Base-by-base conservation (phyloP, 2,888 invertebrate genomes). In the Drosophila birchii region DNA sequence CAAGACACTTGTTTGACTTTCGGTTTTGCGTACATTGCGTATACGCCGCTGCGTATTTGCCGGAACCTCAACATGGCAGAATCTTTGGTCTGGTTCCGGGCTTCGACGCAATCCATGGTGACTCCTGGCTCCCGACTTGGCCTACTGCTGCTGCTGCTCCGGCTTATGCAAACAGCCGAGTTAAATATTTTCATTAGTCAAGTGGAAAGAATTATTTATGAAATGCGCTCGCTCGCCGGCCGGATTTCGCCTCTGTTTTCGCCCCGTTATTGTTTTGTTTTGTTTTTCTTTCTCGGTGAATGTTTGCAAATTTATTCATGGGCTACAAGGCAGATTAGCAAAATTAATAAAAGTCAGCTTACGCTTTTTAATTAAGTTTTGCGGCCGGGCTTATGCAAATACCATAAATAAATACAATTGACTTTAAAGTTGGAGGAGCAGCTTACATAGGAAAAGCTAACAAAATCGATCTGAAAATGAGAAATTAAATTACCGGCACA, bases 171-270 rank as follows among this genome's bases (percentile, higher is more conserved):
- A 84, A 78, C 73, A 64, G 64, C 60, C 62, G 81, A 62, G 69
- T 75, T 80, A 85, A 83, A 83, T 78, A 80, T 85, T 85, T 82
- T 81, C 79, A 81, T 83, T 82, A 85, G 81, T 81, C 78, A 81
- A 83, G 78, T 81, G 86, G 59, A 78, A 77, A 77, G 71, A 71
- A 78, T 75, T 84, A 86, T 86, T 82, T 82, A 81, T 82, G 79
- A 76, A 79, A 75, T 68, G 73, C 51, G 51, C 51, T 53, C 66
- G 51, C 55, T 71, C 56, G 61, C 55, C 43, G 53, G 61, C 49
- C 70, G 68, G 54, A 70, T 53, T 58, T 54, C 36, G 54, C 26
- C 11, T 49, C 45, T 49, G 54, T 57, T 77, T 69, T 49, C 39
- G 32, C 56, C 44, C 36, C 41, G 43, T 66, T 55, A 51, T 64